Conservation (phyloP, 2,888 invertebrate genomes). For the Seladonia tumulorum region DNA sequence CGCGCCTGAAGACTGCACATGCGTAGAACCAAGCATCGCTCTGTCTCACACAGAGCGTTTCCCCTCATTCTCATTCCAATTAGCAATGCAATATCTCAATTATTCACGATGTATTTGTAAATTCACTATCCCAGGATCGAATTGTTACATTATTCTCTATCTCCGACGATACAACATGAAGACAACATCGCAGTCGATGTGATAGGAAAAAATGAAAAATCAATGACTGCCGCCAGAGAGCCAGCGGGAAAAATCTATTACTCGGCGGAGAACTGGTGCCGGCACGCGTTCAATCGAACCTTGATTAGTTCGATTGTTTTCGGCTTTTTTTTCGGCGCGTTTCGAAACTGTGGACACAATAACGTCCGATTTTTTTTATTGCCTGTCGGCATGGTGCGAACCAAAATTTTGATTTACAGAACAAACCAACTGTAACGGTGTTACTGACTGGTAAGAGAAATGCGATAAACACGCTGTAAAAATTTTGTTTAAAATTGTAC, state of each 20-base stretch:
- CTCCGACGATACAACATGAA: not conserved
- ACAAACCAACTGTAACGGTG: not conserved
- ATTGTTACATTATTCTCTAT: not conserved
- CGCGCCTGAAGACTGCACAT: slow-evolving; percentile 30
- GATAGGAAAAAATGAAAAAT: slow-evolving; percentile 21
- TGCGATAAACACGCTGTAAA: not conserved
- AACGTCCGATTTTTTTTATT: not conserved
- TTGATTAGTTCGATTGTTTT: slow-evolving; percentile 17
- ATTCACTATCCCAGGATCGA: not conserved
- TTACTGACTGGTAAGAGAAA: not conserved
- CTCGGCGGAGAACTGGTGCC: slow-evolving; percentile 24
- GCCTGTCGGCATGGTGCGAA: not conserved
- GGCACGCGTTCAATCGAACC: slow-evolving; percentile 28
- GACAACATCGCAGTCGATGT: not conserved
- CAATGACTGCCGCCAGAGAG: slow-evolving; percentile 15
- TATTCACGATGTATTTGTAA: slow-evolving; percentile 23
- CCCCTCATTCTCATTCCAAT: slow-evolving; percentile 6
- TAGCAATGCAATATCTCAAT: slow-evolving; percentile 39
- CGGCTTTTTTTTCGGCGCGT: not conserved
- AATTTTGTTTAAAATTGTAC: not conserved
- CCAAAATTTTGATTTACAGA: not conserved
- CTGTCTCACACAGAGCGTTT: not conserved
- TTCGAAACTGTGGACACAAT: not conserved
- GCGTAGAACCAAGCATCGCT: not conserved
- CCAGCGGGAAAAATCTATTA: slow-evolving; percentile 17